Base-by-base conservation (phyloP, 1,140 invertebrate genomes). In the Drosophila albomicans region DNA sequence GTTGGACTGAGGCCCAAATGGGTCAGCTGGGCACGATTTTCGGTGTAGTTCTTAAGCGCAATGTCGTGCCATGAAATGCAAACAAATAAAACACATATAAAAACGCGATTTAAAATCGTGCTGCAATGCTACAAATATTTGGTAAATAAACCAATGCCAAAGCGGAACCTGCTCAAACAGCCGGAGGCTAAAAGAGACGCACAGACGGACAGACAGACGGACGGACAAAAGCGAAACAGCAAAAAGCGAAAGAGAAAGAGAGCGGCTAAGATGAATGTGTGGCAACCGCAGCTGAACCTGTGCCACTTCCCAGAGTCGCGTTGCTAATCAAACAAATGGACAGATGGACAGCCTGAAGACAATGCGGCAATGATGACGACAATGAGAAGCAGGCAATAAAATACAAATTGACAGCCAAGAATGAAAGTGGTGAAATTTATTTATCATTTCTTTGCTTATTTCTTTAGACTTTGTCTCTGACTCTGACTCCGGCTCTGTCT, bases 371-470 rank as follows among this genome's bases (percentile, higher is more conserved):
- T 70, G 75, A 75, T 75, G 75, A 75, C 71, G 76, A 64, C 77
- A 79, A 79, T 74, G 71, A 61, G 71, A 76, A 67, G 67, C 51
- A 25, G 63, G 75, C 68, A 73, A 79, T 77, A 79, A 80, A 80
- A 78, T 64, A 79, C 62, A 81, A 81, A 81, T 81, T 69, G 79
- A 79, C 76, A 81, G 72, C 61, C 78, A 81, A 81, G 79, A 81
- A 81, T 81, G 76, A 81, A 81, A 81, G 79, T 81, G 76, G 79
- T 81, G 79, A 81, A 81, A 81, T 79, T 81, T 77, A 76, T 79
- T 65, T 78, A 63, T 74, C 63, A 49, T 72, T 59, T 63, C 45
- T 43, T 73, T 59, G 38, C 43, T 43, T 35, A 25, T 61, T 51
- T 62, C 57, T 63, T 46, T 61, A 16, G 49, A 38, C 59, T 43